Conservation (phyloP, 2,797 vertebrate genomes). For the Vireo griseus region DNA sequence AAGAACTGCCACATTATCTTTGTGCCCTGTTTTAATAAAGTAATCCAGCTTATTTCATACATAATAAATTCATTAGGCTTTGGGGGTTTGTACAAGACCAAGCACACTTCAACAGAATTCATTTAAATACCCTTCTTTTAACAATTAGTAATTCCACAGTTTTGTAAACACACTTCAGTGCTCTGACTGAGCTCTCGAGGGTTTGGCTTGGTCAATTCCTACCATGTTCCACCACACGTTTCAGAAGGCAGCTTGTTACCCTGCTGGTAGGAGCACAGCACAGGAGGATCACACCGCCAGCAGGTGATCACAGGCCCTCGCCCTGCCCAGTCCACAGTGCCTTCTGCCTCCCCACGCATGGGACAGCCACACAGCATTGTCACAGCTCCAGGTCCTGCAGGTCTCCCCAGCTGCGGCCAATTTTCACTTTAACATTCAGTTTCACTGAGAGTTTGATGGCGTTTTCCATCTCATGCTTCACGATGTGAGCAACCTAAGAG, state of each 20-base stretch:
- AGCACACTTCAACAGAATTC: neutral
- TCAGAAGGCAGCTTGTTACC: neutral
- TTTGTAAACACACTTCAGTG: neutral
- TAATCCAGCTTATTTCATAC: neutral
- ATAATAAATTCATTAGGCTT: constrained; percentile 19
- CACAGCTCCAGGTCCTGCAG: constrained; percentile 88
- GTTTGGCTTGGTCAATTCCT: neutral
- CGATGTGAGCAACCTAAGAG: constrained; percentile 89
- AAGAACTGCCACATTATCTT: neutral
- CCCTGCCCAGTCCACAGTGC: rapidly evolving
- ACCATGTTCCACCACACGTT: neutral
- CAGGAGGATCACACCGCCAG: rapidly evolving
- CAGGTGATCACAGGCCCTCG: neutral
- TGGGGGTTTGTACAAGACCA: neutral
- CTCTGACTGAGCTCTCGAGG: neutral
- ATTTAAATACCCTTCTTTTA: neutral
- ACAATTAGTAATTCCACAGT: neutral
- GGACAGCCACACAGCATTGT: neutral
- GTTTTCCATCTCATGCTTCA: constrained; percentile 94
- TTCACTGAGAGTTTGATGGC: constrained; percentile 88
- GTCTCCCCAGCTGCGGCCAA: constrained; percentile 91
- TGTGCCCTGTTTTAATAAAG: constrained; percentile 16
- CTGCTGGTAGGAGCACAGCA: rapidly evolving
- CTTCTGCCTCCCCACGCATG: rapidly evolving
- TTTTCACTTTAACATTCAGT: constrained; percentile 87